Evolutionary conservation across 2,888 invertebrate species (phyloP), one percentile per base, ranked within the genome.

Genomic region (Drosophila sordidula): DNA sequence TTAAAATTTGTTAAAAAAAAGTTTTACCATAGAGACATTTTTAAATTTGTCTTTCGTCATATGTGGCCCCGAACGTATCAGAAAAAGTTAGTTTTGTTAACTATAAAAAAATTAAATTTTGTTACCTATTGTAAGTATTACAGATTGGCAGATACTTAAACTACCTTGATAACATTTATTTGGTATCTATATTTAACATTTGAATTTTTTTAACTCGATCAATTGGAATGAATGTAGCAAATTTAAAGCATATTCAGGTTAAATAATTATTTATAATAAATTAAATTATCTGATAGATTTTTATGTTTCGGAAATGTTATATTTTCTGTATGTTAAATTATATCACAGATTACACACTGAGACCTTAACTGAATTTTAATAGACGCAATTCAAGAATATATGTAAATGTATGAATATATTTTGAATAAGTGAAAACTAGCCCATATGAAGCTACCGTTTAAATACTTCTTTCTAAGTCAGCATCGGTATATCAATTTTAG

Each of bases 331-430:
- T 38, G 47, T 54, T 41, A 72, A 72, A 72, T 72, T 57, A 72
- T 72, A 72, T 72, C 72, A 72, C 72, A 72, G 72, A 52, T 68
- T 50, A 50, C 55, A 71, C 51, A 69, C 62, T 69, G 70, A 75
- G 75, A 71, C 55, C 44, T 49, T 52, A 71, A 75, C 47, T 68
- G 55, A 61, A 70, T 44, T 62, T 38, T 51, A 62, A 75, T 62
- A 69, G 29, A 64, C 22, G 38, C 4, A 11, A 32, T 45, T 38
- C 38, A 38, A 8, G 44, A 62, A 32, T 45, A 38, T 6, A 62
- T 44, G 18, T 6, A 47, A 42, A 49, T 47, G 4, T 32, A 25
- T 50, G 36, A 38, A 39, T 45, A 38, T 26, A 46, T 39, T 8
- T 51, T 22, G 26, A 50, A 46, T 25, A 36, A 63, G 38, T 8